Conservation (phyloP, 2,888 invertebrate species). For the Rhorus exstirpatorius region DNA sequence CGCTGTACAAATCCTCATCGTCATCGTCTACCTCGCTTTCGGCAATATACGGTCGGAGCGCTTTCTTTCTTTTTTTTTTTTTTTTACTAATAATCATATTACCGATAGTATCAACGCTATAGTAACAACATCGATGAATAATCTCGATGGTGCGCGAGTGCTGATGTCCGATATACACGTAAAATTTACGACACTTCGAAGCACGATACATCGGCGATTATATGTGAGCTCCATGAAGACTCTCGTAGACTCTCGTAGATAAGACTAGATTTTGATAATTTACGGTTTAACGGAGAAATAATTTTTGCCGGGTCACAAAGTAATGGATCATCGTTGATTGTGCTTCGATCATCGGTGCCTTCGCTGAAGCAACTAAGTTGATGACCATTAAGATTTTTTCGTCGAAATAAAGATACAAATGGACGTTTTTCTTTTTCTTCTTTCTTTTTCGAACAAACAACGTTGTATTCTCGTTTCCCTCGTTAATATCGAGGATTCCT, state of each 20-base stretch:
- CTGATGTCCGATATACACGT: conserved; percentile 36
- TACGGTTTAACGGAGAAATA: conserved; percentile 10
- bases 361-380: neutral
- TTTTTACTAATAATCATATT: conserved; percentile 10
- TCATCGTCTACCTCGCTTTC: conserved; percentile 43
- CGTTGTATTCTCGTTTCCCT: too few species aligned
- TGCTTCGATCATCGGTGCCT: neutral
- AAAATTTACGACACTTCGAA: neutral
- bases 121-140: neutral
- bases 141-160: conserved; percentile 29
- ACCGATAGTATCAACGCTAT: neutral
- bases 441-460: too few species aligned
- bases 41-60: conserved; percentile 8
- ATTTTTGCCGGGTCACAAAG: conserved; percentile 15
- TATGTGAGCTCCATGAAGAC: conserved; percentile 24
- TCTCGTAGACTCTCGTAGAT: neutral
- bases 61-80: too few species aligned
- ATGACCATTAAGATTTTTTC: neutral
- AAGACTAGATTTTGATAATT: too few species aligned
- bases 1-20: conserved; percentile 23
- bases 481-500: too few species aligned
- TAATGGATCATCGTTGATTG: too few species aligned
- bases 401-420: neutral
- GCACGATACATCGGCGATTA: neutral
- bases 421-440: neutral